Conservation (phyloP, 2,888 invertebrate genomes). For the Norana najaformis region DNA sequence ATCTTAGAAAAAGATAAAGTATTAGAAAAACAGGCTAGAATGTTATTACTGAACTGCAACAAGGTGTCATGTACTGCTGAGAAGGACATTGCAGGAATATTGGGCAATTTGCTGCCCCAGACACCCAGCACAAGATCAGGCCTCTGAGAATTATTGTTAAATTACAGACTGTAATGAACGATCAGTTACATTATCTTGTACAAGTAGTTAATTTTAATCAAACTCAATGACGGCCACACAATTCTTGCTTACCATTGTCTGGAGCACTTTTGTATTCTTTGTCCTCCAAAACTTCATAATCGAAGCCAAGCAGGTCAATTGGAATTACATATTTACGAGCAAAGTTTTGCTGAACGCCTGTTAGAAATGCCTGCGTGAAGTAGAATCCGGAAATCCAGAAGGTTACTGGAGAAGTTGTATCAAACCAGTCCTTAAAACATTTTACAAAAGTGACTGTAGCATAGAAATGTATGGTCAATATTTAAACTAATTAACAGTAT, state of each 20-base stretch:
- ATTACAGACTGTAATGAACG: background rate
- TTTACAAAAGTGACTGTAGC: slow-evolving; percentile 4
- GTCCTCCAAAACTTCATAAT: slow-evolving; percentile 69
- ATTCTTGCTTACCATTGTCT: slow-evolving; percentile 59
- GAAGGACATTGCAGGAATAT: too few species aligned
- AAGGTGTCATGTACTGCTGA: too few species aligned
- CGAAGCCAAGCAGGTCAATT: slow-evolving; percentile 62
- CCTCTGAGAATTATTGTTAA: background rate
- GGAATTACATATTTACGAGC: slow-evolving; percentile 64
- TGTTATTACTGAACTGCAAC: too few species aligned
- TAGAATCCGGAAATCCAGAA: slow-evolving; percentile 65
- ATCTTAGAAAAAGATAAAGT: too few species aligned
- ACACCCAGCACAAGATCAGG: background rate
- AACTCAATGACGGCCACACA: background rate
- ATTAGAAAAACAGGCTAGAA: too few species aligned
- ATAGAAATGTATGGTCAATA: background rate
- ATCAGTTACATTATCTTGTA: background rate
- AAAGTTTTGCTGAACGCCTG: slow-evolving; percentile 64
- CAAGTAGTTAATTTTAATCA: background rate
- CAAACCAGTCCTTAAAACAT: slow-evolving; percentile 64
- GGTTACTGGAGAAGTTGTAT: slow-evolving; percentile 59
- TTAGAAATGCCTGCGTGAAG: slow-evolving; percentile 65
- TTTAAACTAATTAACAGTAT: background rate
- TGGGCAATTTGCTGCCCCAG: background rate
- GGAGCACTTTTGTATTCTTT: slow-evolving; percentile 62